Conservation (phyloP, 2,888 invertebrate genomes). For the Calameuta pallipes region DNA sequence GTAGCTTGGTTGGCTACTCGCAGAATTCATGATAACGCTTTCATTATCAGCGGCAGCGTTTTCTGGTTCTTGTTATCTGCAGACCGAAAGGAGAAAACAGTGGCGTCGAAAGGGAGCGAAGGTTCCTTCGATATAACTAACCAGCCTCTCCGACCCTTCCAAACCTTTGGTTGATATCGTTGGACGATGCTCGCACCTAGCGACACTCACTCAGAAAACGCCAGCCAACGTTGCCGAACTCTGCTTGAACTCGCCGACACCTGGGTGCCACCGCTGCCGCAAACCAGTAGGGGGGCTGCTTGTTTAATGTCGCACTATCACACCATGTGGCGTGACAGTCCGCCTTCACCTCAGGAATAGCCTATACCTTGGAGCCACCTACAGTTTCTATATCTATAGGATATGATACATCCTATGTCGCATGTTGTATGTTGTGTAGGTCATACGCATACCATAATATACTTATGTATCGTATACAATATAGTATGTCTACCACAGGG, state of each 20-base stretch:
- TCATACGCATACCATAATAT: not conserved
- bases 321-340: constrained; percentile 52
- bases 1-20: not conserved
- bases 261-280: not conserved
- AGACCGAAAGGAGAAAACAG: not conserved
- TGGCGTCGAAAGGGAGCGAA: not conserved
- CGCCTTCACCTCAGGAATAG: constrained; percentile 5
- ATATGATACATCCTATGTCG: not conserved
- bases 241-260: not conserved
- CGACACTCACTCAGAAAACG: not conserved
- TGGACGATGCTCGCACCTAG: not conserved
- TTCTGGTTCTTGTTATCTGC: not conserved
- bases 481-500: not conserved
- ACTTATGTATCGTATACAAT: not conserved
- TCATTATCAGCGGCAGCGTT: not conserved
- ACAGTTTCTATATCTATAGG: not conserved
- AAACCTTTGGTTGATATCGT: not conserved
- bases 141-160: not conserved
- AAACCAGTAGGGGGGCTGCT: constrained; percentile 5
- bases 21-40: not conserved
- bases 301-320: constrained; percentile 48
- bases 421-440: not conserved
- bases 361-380: not conserved
- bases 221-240: not conserved
- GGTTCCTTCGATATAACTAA: not conserved